These are phyloP conservation scores for Alsophila aescularia DNA, from an alignment of 2,888 invertebrate species.

Conservation along the genomic window DNA sequence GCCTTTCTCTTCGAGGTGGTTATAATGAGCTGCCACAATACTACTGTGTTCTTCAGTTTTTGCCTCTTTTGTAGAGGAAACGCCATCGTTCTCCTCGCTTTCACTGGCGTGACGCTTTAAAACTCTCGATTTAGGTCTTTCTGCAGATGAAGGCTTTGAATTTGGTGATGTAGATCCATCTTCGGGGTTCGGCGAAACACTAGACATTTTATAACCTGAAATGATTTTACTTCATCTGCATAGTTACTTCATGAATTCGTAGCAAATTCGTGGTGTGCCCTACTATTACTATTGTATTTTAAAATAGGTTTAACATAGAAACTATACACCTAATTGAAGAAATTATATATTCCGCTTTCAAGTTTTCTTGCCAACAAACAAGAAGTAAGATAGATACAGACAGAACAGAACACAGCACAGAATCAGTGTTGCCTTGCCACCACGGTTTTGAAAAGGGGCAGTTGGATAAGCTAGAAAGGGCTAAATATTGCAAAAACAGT, in stretches of 20 bases:
- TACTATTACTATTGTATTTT: too few relatives aligned
- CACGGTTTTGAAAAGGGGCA: too few relatives aligned
- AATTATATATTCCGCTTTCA: too few relatives aligned
- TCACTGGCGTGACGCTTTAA: conserved; percentile 13
- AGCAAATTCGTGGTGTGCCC: too few relatives aligned
- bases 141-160: conserved; percentile 11
- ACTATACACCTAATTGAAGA: too few relatives aligned
- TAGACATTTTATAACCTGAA: conserved; percentile 31
- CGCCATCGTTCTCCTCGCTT: conserved; percentile 30
- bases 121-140: background rate
- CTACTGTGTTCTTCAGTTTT: conserved; percentile 71
- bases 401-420: too few relatives aligned
- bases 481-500: too few relatives aligned
- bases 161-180: conserved; percentile 27
- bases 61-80: conserved; percentile 9
- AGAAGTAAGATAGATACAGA: too few relatives aligned
- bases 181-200: conserved; percentile 24
- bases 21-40: conserved; percentile 97
- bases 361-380: too few relatives aligned
- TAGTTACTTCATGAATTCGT: background rate
- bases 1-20: conserved; percentile 93
- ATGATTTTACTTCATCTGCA: background rate
- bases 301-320: too few relatives aligned
- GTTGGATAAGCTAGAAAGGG: too few relatives aligned
- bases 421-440: too few relatives aligned